These are phyloP conservation scores for Sipha flava DNA, from an alignment of 1,140 invertebrate species.

Conservation along the genomic window DNA sequence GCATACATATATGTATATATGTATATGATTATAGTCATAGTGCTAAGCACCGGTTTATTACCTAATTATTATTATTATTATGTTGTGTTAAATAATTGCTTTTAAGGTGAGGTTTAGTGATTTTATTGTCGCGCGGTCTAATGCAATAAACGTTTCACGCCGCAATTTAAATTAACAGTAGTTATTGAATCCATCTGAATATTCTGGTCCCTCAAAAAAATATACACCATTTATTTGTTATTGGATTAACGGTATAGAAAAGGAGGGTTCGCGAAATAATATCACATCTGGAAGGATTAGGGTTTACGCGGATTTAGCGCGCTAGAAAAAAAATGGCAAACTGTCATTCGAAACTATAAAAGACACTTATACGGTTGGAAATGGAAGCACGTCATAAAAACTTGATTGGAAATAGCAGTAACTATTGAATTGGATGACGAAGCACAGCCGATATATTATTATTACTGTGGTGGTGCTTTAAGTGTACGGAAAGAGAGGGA, in stretches of 20 bases:
- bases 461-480: too few relatives aligned
- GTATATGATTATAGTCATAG: too few relatives aligned
- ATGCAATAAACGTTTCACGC: not conserved
- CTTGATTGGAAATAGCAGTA: not conserved
- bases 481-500: too few relatives aligned
- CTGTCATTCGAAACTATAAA: not conserved
- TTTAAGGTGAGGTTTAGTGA: too few relatives aligned
- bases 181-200: too few relatives aligned
- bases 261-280: not conserved
- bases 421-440: not conserved
- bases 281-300: conserved; percentile 20
- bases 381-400: conserved; percentile 8
- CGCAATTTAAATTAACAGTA: not conserved
- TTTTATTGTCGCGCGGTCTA: not conserved
- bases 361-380: not conserved
- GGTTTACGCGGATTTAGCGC: not conserved
- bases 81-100: too few relatives aligned
- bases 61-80: too few relatives aligned
- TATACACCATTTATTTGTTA: not conserved
- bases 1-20: too few relatives aligned
- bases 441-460: not conserved
- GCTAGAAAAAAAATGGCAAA: conserved; percentile 1
- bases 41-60: too few relatives aligned
- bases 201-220: not conserved
- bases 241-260: not conserved